phyloP scores from a whole-genome alignment of 2,797 vertebrate genomes.

The Epinephelus malabaricus region DNA sequence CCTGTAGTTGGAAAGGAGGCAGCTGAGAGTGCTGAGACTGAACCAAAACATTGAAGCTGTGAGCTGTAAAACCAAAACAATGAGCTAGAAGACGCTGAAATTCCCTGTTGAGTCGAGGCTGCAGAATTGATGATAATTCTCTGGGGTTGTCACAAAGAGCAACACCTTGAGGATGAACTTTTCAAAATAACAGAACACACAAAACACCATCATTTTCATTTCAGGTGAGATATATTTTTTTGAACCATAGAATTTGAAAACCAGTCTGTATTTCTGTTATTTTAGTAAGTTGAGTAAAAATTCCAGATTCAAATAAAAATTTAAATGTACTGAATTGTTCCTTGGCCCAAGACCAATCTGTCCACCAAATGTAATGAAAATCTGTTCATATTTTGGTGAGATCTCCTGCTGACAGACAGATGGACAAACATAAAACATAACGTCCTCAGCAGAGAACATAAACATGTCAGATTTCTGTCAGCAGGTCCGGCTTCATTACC shows the following conservation, averaged over 20 bases:
- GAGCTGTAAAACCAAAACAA: not conserved
- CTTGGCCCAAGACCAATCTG: not conserved
- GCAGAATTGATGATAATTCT: not conserved
- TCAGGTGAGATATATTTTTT: not conserved
- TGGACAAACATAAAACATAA: slow-evolving; percentile 14
- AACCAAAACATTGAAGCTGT: not conserved
- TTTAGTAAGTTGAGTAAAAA: not conserved
- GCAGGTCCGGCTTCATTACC: not conserved
- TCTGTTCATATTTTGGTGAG: slow-evolving; percentile 16
- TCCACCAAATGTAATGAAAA: slow-evolving; percentile 24
- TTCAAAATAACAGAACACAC: not conserved
- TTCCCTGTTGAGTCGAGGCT: not conserved
- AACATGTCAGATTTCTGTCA: not conserved
- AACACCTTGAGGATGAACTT: not conserved
- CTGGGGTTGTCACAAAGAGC: not conserved
- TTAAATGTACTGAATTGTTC: not conserved
- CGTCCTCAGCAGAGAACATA: slow-evolving; percentile 3
- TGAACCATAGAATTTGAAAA: not conserved
- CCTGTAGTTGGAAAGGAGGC: too few species aligned
- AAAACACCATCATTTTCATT: not conserved
- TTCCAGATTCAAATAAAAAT: not conserved
- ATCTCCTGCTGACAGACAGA: slow-evolving; percentile 32
- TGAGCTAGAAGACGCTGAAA: not conserved
- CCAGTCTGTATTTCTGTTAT: not conserved
- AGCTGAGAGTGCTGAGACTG: not conserved